Evolutionary conservation across 2,888 invertebrate species (phyloP).

Genomic region (Myathropa florea): DNA sequence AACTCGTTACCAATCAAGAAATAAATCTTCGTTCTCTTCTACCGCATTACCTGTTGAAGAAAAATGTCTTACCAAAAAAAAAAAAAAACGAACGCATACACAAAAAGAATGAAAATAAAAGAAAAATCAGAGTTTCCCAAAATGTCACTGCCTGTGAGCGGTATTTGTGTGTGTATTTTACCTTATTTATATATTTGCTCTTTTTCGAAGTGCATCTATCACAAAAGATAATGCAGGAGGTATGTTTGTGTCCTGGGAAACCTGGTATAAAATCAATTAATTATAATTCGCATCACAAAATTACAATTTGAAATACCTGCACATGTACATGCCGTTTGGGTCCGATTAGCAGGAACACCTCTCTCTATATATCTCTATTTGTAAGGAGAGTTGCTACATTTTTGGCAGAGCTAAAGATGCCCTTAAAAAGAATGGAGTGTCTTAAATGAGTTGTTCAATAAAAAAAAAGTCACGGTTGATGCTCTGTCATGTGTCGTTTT

Average conservation of each 20-base stretch:
- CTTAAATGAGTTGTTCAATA: too few relatives aligned
- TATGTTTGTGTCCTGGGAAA: slow-evolving; percentile 1
- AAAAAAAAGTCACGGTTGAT: too few relatives aligned
- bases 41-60: not conserved
- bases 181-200: not conserved
- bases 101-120: slow-evolving; percentile 10
- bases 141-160: not conserved
- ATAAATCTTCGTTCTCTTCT: not conserved
- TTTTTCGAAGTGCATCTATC: not conserved
- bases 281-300: slow-evolving; percentile 72
- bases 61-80: not conserved
- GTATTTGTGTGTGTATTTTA: not conserved
- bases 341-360: too few relatives aligned
- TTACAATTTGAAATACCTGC: not conserved
- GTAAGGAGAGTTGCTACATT: too few relatives aligned
- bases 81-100: slow-evolving; percentile 50
- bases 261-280: slow-evolving; percentile 11
- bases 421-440: too few relatives aligned
- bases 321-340: not conserved
- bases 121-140: not conserved
- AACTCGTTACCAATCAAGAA: slow-evolving; percentile 36
- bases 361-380: too few relatives aligned
- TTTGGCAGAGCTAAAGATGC: too few relatives aligned
- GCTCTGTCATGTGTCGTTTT: too few relatives aligned
- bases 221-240: too few relatives aligned